These are phyloP conservation scores for Deroplatys truncata DNA, from an alignment of 2,888 invertebrate genomes.

Conservation along the genomic window DNA sequence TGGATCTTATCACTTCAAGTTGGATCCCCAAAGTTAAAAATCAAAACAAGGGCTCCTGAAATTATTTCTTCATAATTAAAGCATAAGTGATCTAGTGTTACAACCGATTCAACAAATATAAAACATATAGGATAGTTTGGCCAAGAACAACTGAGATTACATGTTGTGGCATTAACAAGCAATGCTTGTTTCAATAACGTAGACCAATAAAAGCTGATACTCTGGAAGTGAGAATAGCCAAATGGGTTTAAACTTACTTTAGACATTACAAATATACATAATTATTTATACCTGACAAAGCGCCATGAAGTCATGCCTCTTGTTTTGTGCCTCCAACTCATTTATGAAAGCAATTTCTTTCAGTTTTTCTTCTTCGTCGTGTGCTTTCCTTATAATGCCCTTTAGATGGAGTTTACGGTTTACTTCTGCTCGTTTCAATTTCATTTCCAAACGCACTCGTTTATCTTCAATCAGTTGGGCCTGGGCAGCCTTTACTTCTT, in stretches of 20 bases:
- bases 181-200: no score
- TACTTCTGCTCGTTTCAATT: slow-evolving; percentile 81
- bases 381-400: slow-evolving; percentile 89
- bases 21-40: no score
- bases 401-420: slow-evolving; percentile 79
- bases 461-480: slow-evolving; percentile 77
- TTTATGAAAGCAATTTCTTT: slow-evolving; percentile 98
- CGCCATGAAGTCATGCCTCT: slow-evolving; percentile 84
- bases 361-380: slow-evolving; percentile 94
- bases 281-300: slow-evolving; percentile 56
- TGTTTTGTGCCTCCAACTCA: slow-evolving; percentile 90
- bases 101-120: no score
- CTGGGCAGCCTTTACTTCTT: slow-evolving; percentile 68
- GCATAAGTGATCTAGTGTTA: no score
- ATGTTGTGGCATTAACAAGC: no score
- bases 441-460: slow-evolving; percentile 66
- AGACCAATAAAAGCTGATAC: background rate
- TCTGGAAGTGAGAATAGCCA: background rate
- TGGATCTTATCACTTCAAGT: no score
- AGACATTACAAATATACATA: no score
- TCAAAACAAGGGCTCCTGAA: no score
- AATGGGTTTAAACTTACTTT: background rate
- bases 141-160: no score
- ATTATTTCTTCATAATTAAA: no score
- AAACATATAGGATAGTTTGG: no score